Evolutionary conservation across 2,797 vertebrate genomes (phyloP), one percentile per base, ranked within the genome.

Genomic region (Myripristis murdjan): DNA sequence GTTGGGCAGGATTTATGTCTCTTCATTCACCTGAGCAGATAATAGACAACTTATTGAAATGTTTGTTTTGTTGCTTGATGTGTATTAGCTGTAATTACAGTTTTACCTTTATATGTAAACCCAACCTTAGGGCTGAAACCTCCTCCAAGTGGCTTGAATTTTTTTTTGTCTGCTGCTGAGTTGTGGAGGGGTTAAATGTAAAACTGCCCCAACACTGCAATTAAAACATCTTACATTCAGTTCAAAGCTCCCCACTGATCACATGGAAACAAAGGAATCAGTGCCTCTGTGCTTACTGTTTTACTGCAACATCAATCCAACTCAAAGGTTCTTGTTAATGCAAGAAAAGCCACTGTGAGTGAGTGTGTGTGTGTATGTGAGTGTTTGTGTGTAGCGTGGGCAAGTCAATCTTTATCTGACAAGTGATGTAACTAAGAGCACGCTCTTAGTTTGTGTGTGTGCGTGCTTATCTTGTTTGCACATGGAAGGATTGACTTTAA

Each of bases 401-500:
- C 43, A 26, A 62, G 67, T 33, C 49, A 64, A 14, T 75, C 44
- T 81, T 67, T 77, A 82, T 82, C 76, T 79, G 49, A 65, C 20
- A 23, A 59, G 49, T 60, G 67, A 78, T 88, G 78, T 77, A 84
- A 89, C 76, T 63, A 48, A 69, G 75, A 69, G 52, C 74, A 64
- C 46, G 43, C 55, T 79, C 70, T 75, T 59, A 66, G 68, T 41
- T 73, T 73, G 65, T 88, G 85, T 84, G 62, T 79, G 69, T 57
- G 49, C 16, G 7, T 16, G 74, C 82, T 91, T 92, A 91, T 93
- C 92, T 91, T 87, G 87, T 92, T 87, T 91, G 85, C 87, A 87
- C 86, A 87, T 62, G 70, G 87, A 88, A 84, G 73, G 84, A 88
- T 84, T 87, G 82, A 91, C 83, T 88, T 86, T 74, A 88, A 82